Conservation (phyloP, 2,797 vertebrate genomes). For the Cyprinodon diabolis region DNA sequence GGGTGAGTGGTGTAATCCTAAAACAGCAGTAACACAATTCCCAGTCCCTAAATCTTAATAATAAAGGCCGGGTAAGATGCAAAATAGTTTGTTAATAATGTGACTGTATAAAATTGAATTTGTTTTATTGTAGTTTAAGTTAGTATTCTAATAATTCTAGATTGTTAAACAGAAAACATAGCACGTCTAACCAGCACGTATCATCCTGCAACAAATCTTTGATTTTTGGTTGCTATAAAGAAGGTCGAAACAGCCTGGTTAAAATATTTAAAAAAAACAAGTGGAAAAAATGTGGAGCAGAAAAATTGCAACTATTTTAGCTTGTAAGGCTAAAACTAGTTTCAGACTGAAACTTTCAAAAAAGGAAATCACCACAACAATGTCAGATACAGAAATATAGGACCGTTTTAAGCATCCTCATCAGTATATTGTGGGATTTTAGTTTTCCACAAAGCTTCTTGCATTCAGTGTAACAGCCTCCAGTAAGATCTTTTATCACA, state of each 20-base stretch:
- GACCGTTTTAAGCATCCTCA: slow-evolving; percentile 7
- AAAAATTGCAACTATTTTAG: background rate
- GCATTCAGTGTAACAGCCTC: slow-evolving; percentile 19
- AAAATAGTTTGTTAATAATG: too few species aligned
- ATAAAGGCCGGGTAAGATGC: too few species aligned
- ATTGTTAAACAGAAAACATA: too few species aligned
- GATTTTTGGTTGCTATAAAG: too few species aligned
- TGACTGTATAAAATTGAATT: too few species aligned
- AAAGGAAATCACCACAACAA: slow-evolving; percentile 34
- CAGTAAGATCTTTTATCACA: slow-evolving; percentile 41
- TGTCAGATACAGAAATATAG: background rate
- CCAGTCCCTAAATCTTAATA: too few species aligned
- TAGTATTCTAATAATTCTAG: too few species aligned
- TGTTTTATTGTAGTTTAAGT: too few species aligned
- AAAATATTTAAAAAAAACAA: background rate
- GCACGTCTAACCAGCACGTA: too few species aligned
- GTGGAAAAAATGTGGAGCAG: background rate
- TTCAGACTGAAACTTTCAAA: background rate
- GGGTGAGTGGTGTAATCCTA: too few species aligned
- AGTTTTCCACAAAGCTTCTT: background rate
- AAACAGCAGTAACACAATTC: too few species aligned
- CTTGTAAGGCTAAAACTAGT: background rate
- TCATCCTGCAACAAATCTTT: too few species aligned
- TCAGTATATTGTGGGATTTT: background rate
- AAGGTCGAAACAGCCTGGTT: background rate